These are phyloP conservation scores for Apis mellifera DNA, from an alignment of 1,140 invertebrate genomes.

Conservation along the genomic window Amel_HAv3.1 CM009931.2:3842001-3842500, in stretches of 20 bases:
- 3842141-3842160: conserved; percentile 49
- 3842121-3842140: conserved; percentile 36
- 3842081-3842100: conserved; percentile 36
- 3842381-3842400: background rate
- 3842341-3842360: background rate
- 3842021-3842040: background rate
- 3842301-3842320: background rate
- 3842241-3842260: conserved; percentile 48
- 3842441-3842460: no score
- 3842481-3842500: no score
- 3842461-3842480: no score
- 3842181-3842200: conserved; percentile 50
- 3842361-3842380: background rate
- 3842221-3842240: conserved; percentile 52
- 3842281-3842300: background rate
- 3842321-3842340: conserved; percentile 1
- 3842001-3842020: no score
- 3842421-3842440: background rate
- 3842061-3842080: background rate
- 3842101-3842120: conserved; percentile 44
- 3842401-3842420: background rate
- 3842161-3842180: conserved; percentile 45
- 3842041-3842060: no score
- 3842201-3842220: conserved; percentile 55
- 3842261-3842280: conserved; percentile 43